phyloP scores from a whole-genome alignment of 2,113 vertebrate species.

The Eulemur macaco region DNA sequence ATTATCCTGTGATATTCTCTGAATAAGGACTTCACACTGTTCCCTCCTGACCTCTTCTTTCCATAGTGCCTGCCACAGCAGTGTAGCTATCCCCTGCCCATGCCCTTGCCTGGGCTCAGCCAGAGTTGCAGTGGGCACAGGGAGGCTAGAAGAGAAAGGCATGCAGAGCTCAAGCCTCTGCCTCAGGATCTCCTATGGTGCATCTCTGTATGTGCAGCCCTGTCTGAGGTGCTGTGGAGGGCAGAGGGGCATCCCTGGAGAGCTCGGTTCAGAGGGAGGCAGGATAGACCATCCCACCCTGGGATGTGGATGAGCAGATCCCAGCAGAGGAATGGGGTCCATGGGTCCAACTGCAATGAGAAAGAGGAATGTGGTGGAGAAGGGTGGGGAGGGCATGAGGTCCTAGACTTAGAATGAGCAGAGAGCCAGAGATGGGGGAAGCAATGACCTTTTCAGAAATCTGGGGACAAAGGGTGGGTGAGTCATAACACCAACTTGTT shows the following conservation, averaged over 20 bases:
- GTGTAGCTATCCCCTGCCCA: neutral
- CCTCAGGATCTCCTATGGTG: neutral
- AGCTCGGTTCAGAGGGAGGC: neutral
- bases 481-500: neutral
- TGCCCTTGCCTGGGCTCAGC: neutral
- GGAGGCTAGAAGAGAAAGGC: neutral
- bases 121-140: neutral
- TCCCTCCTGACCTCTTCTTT: neutral
- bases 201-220: neutral
- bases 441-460: neutral
- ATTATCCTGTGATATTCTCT: neutral
- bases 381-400: neutral
- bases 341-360: neutral
- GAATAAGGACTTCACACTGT: neutral
- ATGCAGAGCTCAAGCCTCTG: neutral
- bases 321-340: neutral
- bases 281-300: neutral
- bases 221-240: neutral
- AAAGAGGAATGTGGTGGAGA: neutral
- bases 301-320: neutral
- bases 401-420: conserved; percentile 16
- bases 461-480: conserved; percentile 18
- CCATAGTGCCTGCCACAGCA: neutral
- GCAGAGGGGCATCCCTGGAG: neutral
- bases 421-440: neutral